Percentiles rank a stretch among this genome's conserved stretches.
Evolutionary conservation across 30 jellyfish, hydroid and myxozoan species (phyloP).

Genomic region (Hydra vulgaris): DNA sequence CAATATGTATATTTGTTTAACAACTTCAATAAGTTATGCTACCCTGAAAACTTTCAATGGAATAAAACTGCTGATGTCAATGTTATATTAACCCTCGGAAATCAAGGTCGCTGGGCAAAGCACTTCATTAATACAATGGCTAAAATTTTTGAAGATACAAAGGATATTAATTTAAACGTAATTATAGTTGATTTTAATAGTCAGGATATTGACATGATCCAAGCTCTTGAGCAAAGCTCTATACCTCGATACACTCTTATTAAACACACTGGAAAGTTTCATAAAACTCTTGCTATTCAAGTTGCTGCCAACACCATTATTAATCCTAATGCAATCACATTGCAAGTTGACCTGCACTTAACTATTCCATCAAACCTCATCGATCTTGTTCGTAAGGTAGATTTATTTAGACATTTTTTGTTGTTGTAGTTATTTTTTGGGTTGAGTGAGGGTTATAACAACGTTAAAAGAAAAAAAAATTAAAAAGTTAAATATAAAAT

Average conservation of each 20-base stretch:
- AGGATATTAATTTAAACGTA: constrained; percentile 47
- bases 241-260: constrained; percentile 51
- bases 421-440: not conserved
- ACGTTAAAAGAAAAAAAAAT: not conserved
- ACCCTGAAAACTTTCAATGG: constrained; percentile 77
- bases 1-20: constrained; percentile 53
- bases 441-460: not conserved
- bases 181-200: constrained; percentile 76
- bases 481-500: too few relatives aligned
- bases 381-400: constrained; percentile 79
- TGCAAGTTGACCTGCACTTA: constrained; percentile 73
- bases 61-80: constrained; percentile 67
- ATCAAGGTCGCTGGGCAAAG: constrained; percentile 91
- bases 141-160: constrained; percentile 51
- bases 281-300: constrained; percentile 78
- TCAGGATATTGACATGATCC: constrained; percentile 45
- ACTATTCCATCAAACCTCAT: constrained; percentile 59
- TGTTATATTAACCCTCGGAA: constrained; percentile 66
- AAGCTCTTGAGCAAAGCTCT: constrained; percentile 38
- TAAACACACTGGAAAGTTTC: constrained; percentile 49
- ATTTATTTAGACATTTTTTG: not conserved
- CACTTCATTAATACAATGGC: constrained; percentile 53
- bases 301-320: constrained; percentile 52
- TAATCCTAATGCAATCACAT: constrained; percentile 51
- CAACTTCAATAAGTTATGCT: constrained; percentile 26